Evolutionary conservation across 2,888 invertebrate genomes (phyloP).

Genomic region (Lymantria dispar): DNA sequence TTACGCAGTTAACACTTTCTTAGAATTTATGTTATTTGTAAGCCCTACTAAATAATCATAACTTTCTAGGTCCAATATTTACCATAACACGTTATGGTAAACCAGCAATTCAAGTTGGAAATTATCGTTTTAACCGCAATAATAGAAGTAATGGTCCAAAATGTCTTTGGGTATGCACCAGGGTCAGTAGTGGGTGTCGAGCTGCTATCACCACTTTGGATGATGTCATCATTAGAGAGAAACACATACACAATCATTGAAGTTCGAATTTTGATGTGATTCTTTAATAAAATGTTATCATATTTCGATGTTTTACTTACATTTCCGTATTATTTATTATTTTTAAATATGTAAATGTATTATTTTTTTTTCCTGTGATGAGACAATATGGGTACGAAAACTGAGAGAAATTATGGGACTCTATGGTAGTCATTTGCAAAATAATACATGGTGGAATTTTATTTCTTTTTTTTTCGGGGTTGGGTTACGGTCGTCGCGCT

Average conservation of each 20-base stretch:
- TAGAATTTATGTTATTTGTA: not conserved
- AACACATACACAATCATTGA: slow-evolving; percentile 41
- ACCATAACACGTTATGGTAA: slow-evolving; percentile 44
- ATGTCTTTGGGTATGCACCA: slow-evolving; percentile 55
- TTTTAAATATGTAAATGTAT: too few species aligned
- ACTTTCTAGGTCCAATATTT: slow-evolving; percentile 42
- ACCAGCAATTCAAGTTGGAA: slow-evolving; percentile 45
- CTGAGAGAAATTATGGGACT: too few species aligned
- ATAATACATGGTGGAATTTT: too few species aligned
- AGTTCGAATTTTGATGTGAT: not conserved
- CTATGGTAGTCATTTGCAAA: too few species aligned
- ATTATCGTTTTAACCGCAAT: slow-evolving; percentile 51
- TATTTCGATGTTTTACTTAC: not conserved
- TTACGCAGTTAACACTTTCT: not conserved
- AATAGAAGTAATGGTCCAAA: slow-evolving; percentile 50
- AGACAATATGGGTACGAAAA: too few species aligned
- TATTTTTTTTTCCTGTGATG: too few species aligned
- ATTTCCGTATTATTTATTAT: too few species aligned
- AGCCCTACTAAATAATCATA: slow-evolving; percentile 4
- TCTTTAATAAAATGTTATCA: not conserved
- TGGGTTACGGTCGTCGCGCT: too few species aligned
- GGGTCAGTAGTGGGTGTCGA: slow-evolving; percentile 47
- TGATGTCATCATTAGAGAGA: slow-evolving; percentile 38
- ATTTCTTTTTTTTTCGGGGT: too few species aligned
- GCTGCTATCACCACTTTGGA: slow-evolving; percentile 42